Base-by-base conservation (phyloP, 2,797 vertebrate genomes). In the Acanthiza pusilla region DNA sequence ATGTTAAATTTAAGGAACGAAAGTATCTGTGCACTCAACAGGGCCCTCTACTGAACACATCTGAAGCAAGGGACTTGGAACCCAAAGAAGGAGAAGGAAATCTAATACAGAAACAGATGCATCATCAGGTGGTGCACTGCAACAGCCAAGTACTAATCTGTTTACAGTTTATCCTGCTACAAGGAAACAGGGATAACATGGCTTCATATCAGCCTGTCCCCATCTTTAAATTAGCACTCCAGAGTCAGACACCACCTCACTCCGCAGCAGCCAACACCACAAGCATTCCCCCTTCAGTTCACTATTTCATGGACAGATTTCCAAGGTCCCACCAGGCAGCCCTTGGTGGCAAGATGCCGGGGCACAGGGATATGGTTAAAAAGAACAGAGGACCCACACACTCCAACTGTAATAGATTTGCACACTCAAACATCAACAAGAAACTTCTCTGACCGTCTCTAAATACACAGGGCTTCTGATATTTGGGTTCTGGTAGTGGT, bases 301-400 rank as follows among this genome's bases (percentile, higher is more conserved):
- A n/a, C 30, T 57, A 1, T 51, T 84, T 85, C 71, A 82, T 40
- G 50, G 77, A 55, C 17, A 18, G 18, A 65, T 7, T 32, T 48
- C 40, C 47, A 34, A 4, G 43, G 70, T 62, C 36, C n/a, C 36
- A 34, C 29, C 26, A 38, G 20, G 54, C 47, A 89, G 43, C 55
- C 9, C 38, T 21, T 0, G 0, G 0, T 0, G 5, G 45, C 34
- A n/a, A 47, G 26, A 63, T 25, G 26, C n/a, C 62, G 38, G 30
- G 43, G 27, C 29, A 67, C 12, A 26, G 67, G 16, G 42, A 50
- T 11, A 25, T 0, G 1, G 63, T 38, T n/a, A 23, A 29, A 51
- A 67, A 54, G 26, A 55, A 34, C 3, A 7, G 16, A 34, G 78
- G 19, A 13, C 3, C 10, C 18, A 1, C 15, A 11, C 10, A 8